Conservation (phyloP, 2,113 vertebrate genomes). For the Eulemur macaco region DNA sequence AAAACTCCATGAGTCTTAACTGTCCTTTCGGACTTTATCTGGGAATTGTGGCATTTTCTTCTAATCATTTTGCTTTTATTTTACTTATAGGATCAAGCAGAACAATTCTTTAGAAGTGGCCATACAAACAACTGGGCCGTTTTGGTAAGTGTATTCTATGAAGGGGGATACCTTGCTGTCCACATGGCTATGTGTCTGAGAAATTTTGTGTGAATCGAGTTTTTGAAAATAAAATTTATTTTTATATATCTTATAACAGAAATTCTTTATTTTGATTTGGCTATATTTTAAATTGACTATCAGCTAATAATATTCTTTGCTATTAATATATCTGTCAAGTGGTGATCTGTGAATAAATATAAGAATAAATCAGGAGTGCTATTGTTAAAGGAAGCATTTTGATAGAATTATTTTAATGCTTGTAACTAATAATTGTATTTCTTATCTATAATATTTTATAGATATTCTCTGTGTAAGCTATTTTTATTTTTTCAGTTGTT, state of each 20-base stretch:
- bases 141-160: slow-evolving; percentile 86
- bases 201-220: slow-evolving; percentile 16
- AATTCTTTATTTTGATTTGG: neutral
- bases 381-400: slow-evolving; percentile 6
- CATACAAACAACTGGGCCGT: slow-evolving; percentile 99
- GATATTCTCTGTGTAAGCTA: neutral
- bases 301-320: neutral
- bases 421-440: slow-evolving; percentile 13
- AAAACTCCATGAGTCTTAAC: neutral
- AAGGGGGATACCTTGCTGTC: neutral
- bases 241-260: slow-evolving; percentile 17
- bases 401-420: slow-evolving; percentile 43
- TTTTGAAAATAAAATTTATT: slow-evolving; percentile 42
- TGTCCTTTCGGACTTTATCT: slow-evolving; percentile 17
- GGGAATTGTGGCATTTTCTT: neutral
- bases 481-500: neutral
- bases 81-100: slow-evolving; percentile 86
- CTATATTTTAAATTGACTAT: slow-evolving; percentile 27
- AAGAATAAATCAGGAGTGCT: neutral
- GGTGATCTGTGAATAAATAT: neutral
- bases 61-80: slow-evolving; percentile 54
- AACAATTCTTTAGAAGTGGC: slow-evolving; percentile 94
- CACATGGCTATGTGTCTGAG: neutral
- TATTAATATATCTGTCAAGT: neutral
- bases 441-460: neutral